These are phyloP conservation scores for Mus pahari DNA, from an alignment of 2,113 vertebrate species.

Conservation along the genomic window DNA sequence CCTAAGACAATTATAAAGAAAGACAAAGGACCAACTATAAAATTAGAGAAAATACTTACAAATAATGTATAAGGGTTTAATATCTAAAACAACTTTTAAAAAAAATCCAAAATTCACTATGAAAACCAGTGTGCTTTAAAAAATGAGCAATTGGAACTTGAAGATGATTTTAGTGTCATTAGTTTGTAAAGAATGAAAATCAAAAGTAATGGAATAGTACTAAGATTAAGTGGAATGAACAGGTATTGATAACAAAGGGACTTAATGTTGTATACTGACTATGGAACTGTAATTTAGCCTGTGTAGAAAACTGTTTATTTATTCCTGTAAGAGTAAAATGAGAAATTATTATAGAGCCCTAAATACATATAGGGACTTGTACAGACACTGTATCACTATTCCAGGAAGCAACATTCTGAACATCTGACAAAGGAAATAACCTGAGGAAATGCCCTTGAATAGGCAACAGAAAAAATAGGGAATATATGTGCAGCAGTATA, in stretches of 20 bases:
- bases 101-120: constrained; percentile 30
- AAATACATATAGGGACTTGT: neutral
- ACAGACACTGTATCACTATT: neutral
- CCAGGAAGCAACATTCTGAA: neutral
- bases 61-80: neutral
- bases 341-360: neutral
- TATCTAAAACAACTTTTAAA: neutral
- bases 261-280: neutral
- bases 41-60: constrained; percentile 8
- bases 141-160: neutral
- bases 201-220: neutral
- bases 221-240: neutral
- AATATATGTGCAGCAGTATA: neutral
- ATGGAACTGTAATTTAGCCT: neutral
- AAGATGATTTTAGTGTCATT: neutral
- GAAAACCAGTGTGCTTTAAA: neutral
- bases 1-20: neutral
- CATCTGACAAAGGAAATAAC: neutral
- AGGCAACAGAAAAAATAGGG: neutral
- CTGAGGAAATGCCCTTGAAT: neutral
- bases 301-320: neutral
- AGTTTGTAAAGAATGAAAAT: neutral
- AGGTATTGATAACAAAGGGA: neutral
- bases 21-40: neutral
- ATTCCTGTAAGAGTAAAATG: constrained; percentile 27